Evolutionary conservation across 2,113 vertebrate genomes (phyloP).

Genomic region (Heterotis niloticus): DNA sequence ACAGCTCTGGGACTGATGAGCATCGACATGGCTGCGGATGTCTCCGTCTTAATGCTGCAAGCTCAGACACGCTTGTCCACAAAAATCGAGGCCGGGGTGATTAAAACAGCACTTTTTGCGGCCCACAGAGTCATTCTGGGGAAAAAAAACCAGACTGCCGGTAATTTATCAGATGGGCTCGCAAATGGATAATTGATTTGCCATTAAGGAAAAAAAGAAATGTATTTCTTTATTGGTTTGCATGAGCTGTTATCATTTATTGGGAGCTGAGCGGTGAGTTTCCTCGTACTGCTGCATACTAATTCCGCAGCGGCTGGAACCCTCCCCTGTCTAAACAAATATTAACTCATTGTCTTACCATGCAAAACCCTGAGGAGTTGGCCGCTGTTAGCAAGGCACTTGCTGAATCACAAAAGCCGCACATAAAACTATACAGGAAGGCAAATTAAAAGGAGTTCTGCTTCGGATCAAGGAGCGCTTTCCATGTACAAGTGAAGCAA

Average conservation of each 20-base stretch:
- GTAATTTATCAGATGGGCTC: slow-evolving; percentile 20
- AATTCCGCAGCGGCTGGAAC: slow-evolving; percentile 19
- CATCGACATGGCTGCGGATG: background rate
- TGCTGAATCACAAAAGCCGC: no score
- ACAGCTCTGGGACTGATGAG: background rate
- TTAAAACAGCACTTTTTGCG: slow-evolving; percentile 17
- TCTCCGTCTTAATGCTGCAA: background rate
- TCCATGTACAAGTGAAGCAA: no score
- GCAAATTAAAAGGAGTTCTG: no score
- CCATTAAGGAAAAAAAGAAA: slow-evolving; percentile 19
- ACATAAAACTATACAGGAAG: no score
- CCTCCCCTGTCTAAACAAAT: slow-evolving; percentile 15
- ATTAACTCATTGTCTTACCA: slow-evolving; percentile 12
- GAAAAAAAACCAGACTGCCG: slow-evolving; percentile 7
- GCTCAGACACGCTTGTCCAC: background rate
- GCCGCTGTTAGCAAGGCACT: no score
- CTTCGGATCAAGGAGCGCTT: no score
- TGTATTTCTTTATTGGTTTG: background rate
- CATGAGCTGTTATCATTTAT: slow-evolving; percentile 13
- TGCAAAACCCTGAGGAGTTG: no score
- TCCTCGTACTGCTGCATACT: slow-evolving; percentile 4
- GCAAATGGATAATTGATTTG: slow-evolving; percentile 28
- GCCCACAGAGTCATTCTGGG: slow-evolving; percentile 13
- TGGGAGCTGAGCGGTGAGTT: background rate
- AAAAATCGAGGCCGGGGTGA: slow-evolving; percentile 11